These are phyloP conservation scores for Brotula barbata DNA, from an alignment of 2,797 vertebrate genomes.

Conservation along the genomic window DNA sequence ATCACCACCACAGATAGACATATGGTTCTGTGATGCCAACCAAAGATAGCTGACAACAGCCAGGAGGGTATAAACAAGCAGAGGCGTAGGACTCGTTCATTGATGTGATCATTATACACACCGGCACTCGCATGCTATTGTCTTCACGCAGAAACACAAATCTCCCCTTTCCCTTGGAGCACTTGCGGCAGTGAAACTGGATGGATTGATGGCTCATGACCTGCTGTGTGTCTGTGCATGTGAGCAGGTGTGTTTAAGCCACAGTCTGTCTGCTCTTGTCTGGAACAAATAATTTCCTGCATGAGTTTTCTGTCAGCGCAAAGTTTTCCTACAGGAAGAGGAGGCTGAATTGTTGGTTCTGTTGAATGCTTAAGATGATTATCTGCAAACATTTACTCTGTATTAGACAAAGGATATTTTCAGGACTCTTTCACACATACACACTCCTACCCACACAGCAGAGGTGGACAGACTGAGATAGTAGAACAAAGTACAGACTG, in stretches of 20 bases:
- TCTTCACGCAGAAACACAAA: constrained; percentile 6
- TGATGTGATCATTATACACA: constrained; percentile 11
- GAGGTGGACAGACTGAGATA: background rate
- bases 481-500: constrained; percentile 10
- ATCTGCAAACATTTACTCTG: constrained; percentile 17
- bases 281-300: constrained; percentile 32
- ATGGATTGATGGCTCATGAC: constrained; percentile 37
- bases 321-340: constrained; percentile 1
- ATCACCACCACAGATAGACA: constrained; percentile 57
- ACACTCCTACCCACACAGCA: constrained; percentile 18
- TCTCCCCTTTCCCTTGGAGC: constrained; percentile 21
- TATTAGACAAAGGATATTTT: no score
- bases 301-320: constrained; percentile 4
- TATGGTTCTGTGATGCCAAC: constrained; percentile 65
- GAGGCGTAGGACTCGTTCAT: constrained; percentile 8
- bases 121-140: constrained; percentile 21
- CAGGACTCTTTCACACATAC: no score
- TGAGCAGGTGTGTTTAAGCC: constrained; percentile 25
- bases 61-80: constrained; percentile 27
- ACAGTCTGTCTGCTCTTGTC: constrained; percentile 25
- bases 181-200: constrained; percentile 29
- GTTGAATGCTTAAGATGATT: background rate
- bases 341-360: constrained; percentile 7
- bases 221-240: constrained; percentile 6
- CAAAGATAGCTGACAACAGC: constrained; percentile 53